Evolutionary conservation across 53 echinoderm and acorn worm genomes (phyloP).

Genomic region (Stichopus horrens): DNA sequence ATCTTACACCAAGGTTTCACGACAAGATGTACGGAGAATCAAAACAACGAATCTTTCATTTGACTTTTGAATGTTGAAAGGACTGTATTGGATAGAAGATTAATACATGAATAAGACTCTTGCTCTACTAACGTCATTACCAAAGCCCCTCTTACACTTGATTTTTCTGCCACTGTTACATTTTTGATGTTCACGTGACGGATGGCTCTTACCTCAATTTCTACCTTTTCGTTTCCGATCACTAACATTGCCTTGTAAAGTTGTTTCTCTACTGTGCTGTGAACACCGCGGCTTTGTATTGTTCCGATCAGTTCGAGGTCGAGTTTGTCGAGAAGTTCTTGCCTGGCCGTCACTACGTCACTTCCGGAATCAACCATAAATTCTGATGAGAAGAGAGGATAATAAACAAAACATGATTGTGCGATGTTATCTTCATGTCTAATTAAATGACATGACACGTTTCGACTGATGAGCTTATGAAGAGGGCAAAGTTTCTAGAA

Average conservation of each 20-base stretch:
- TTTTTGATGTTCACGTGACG: too few relatives aligned
- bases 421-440: not conserved
- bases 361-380: constrained; percentile 99
- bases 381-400: constrained; percentile 39
- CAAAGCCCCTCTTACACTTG: too few relatives aligned
- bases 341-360: constrained; percentile 95
- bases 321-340: constrained; percentile 81
- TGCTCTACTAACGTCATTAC: too few relatives aligned
- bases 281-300: constrained; percentile 94
- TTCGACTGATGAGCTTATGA: not conserved
- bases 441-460: not conserved
- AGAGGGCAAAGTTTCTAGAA: not conserved
- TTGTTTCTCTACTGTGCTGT: constrained; percentile 95
- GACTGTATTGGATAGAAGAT: too few relatives aligned
- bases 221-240: constrained; percentile 75
- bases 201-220: constrained; percentile 68
- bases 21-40: too few relatives aligned
- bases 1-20: too few relatives aligned
- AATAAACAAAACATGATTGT: not conserved
- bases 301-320: constrained; percentile 92
- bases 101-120: too few relatives aligned
- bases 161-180: too few relatives aligned
- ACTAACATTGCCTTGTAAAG: constrained; percentile 79
- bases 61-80: too few relatives aligned
- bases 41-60: too few relatives aligned